Conservation (phyloP, 2,797 vertebrate species). For the Manis crassicaudata region DNA sequence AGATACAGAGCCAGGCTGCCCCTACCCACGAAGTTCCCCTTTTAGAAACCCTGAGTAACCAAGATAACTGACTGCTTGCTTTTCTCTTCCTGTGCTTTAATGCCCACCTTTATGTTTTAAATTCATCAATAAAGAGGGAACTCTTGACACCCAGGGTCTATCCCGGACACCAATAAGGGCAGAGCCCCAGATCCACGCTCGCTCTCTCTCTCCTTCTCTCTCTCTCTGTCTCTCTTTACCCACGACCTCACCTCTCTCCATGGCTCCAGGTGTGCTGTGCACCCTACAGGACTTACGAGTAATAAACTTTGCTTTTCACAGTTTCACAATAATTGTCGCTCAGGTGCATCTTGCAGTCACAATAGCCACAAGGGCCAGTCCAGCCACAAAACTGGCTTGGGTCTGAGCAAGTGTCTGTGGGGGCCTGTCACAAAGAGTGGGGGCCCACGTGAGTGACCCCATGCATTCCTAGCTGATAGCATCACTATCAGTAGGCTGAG, state of each 20-base stretch:
- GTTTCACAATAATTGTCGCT: neutral
- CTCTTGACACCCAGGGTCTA: fast-evolving
- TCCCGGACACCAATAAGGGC: neutral
- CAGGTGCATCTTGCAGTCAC: neutral
- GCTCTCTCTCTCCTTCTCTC: too few relatives aligned
- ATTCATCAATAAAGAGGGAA: neutral
- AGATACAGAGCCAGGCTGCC: neutral
- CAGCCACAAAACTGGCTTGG: neutral
- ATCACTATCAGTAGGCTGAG: neutral
- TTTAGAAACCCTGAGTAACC: neutral
- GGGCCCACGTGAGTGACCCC: neutral
- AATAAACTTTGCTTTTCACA: neutral
- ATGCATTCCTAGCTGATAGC: too few relatives aligned
- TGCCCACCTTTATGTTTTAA: neutral
- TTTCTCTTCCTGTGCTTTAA: neutral
- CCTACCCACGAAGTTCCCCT: neutral
- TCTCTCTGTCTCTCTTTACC: neutral
- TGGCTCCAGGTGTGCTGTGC: neutral
- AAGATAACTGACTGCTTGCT: neutral
- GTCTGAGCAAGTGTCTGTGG: neutral
- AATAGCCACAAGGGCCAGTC: neutral
- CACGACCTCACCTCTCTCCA: neutral
- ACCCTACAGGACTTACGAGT: too few relatives aligned
- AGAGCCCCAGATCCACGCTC: neutral
- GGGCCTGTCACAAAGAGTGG: neutral